phyloP scores from a whole-genome alignment of 2,888 invertebrate genomes.

The Seira sanloemensis region DNA sequence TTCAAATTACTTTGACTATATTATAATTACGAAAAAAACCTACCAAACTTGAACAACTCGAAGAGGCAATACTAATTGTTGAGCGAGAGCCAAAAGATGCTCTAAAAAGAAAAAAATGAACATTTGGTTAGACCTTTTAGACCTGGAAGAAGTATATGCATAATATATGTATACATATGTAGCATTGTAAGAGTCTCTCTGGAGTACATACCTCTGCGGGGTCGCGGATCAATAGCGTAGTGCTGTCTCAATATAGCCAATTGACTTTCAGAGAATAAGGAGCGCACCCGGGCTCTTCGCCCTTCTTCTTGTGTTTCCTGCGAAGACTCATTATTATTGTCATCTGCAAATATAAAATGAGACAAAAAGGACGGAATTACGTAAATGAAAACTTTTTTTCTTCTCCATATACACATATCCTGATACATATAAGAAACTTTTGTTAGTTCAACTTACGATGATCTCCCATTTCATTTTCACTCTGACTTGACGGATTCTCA shows the following conservation, averaged over 20 bases:
- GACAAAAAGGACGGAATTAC: constrained; percentile 35
- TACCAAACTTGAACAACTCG: constrained; percentile 78
- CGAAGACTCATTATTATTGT: constrained; percentile 66
- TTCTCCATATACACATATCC: no score
- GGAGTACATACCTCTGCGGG: no score
- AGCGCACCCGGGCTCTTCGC: constrained; percentile 83
- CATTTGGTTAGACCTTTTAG: no score
- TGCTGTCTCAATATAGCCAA: constrained; percentile 91
- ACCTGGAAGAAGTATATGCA: no score
- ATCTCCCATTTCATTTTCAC: constrained; percentile 73
- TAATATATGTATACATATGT: no score
- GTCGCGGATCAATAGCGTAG: constrained; percentile 92
- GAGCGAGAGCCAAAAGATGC: constrained; percentile 92
- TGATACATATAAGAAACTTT: constrained; percentile 1
- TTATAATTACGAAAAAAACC: no score
- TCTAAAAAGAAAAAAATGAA: no score
- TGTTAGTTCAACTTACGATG: constrained; percentile 73
- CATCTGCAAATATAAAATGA: constrained; percentile 54
- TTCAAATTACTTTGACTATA: no score
- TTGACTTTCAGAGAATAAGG: constrained; percentile 96
- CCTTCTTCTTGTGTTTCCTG: constrained; percentile 72
- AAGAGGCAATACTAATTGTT: constrained; percentile 80
- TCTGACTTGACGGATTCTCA: constrained; percentile 72
- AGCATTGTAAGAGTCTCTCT: no score
- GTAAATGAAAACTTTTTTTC: constrained; percentile 45